phyloP scores from a whole-genome alignment of 2,797 vertebrate species.

The Potorous gilbertii region DNA sequence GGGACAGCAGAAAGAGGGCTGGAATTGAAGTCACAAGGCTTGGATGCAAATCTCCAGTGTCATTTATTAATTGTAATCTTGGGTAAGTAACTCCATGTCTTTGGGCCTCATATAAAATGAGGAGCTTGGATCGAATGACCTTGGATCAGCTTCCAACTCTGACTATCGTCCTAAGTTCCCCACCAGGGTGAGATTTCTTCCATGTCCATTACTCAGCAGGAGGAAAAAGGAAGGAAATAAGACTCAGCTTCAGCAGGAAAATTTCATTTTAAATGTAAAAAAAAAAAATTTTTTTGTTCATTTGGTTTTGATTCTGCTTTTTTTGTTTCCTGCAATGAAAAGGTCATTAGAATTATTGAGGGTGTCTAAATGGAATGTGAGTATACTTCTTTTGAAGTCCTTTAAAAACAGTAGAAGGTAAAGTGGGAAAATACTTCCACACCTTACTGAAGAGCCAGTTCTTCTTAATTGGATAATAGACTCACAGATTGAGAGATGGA shows the following conservation, averaged over 20 bases:
- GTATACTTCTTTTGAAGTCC: not conserved
- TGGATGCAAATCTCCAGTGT: too few relatives aligned
- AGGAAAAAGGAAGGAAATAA: too few relatives aligned
- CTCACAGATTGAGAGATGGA: not conserved
- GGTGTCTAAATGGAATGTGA: not conserved
- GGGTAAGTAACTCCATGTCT: not conserved
- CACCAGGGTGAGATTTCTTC: too few relatives aligned
- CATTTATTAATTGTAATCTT: not conserved
- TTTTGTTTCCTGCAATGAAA: not conserved
- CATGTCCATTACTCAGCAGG: too few relatives aligned
- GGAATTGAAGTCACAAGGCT: too few relatives aligned
- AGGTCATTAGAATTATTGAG: not conserved
- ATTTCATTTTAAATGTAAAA: not conserved
- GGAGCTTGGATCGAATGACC: not conserved
- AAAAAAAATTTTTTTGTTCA: not conserved
- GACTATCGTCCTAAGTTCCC: too few relatives aligned
- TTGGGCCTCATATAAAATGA: not conserved
- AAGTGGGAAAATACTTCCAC: not conserved
- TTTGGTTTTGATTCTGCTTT: not conserved
- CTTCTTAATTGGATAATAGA: not conserved
- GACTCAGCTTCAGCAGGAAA: not conserved
- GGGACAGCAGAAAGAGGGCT: too few relatives aligned
- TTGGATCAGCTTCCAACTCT: too few relatives aligned
- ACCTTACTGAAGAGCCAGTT: not conserved
- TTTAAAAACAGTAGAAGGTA: not conserved